Evolutionary conservation across 2,888 invertebrate species (phyloP), one percentile per base, ranked within the genome.

Genomic region (Selenia dentaria): DNA sequence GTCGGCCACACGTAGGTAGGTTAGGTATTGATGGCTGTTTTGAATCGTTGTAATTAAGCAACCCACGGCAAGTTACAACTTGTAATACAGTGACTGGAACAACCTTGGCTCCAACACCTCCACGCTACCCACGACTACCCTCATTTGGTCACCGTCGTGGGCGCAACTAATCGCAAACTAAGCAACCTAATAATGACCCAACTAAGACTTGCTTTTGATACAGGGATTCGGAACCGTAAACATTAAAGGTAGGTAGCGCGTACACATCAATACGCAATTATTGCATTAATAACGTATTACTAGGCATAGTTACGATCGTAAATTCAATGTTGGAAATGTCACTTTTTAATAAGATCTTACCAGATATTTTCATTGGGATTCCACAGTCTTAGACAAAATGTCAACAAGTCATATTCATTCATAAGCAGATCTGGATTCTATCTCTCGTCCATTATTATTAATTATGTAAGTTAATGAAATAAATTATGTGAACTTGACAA

Each of bases 71-170:
- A 71, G 80, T 78, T 68, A 64, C 66, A 68, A 82, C 79, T 71
- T 78, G 81, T 79, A n/a, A n/a, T n/a, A 79, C 75, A 85, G 79
- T 74, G 85, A 82, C 79, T 83, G 86, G 82, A 74, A 79, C 79
- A 87, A 78, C 89, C 90, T 90, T 89, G 89, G 83, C 78, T 83
- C 70, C 78, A 72, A 82, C 89, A 84, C 89, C 89, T 88, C 87
- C 89, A 77, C 70, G 74, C 89, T 76, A 64, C 90, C 89, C 88
- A 90, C 89, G 83, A 55, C 78, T 83, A 89, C 89, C 88, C 88
- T 83, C 87, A 87, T 89, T 89, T 89, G 90, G 89, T 81, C 88
- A 87, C 75, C 73, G 58, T 69, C 70, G 89, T 90, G 79, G 89
- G 89, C 79, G 81, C 69, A 64, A 72, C 87, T 87, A 85, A 88